Base-by-base conservation (phyloP, 2,797 vertebrate species). In the Phalloptychus januarius region DNA sequence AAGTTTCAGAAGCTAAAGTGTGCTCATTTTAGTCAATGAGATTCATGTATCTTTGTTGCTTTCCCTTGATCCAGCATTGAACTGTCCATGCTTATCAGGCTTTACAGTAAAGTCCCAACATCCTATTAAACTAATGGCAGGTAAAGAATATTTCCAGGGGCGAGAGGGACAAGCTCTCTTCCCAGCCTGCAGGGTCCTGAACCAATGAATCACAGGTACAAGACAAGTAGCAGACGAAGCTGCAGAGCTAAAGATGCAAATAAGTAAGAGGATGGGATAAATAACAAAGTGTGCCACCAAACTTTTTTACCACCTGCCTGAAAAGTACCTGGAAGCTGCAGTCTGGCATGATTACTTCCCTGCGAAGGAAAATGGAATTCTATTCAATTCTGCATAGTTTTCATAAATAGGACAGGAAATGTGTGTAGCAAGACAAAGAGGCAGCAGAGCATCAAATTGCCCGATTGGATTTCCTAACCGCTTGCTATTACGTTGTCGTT, bases 271-370 rank as follows among this genome's bases (percentile, higher is more conserved):
- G 61, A 36, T 36, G 31, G 18, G 63, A 67, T 11, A 23, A 67
- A 67, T 67, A 36, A 65, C 15, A 10, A 63, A 63, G 33, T 23
- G 61, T 33, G 16, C 61, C 61, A 61, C 31, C 56, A 61, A 33
- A 61, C 28, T 7, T 13, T 33, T 61, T 50, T 72, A 75, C 61
- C 80, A 79, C 69, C 56, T 83, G 75, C 63, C 79, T n/a, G 7
- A 71, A 63, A 74, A 40, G 11, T 28, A 15, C 45, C 28, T 72
- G 23, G 50, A 10, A 74, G 73, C 72, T 13, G 67, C 74, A 63
- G 5, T 69, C 54, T 8, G 18, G 45, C 76, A 63, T 71, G 52
- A 33, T 79, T 33, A 31, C 23, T 36, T 25, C 48, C 20, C 28
- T 18, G 13, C 12, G 33, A 36, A 8, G 61, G 33, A 28, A 76